Conservation (phyloP, 37 sponge, comb jelly and placozoan genomes). For the Amphimedon queenslandica region DNA sequence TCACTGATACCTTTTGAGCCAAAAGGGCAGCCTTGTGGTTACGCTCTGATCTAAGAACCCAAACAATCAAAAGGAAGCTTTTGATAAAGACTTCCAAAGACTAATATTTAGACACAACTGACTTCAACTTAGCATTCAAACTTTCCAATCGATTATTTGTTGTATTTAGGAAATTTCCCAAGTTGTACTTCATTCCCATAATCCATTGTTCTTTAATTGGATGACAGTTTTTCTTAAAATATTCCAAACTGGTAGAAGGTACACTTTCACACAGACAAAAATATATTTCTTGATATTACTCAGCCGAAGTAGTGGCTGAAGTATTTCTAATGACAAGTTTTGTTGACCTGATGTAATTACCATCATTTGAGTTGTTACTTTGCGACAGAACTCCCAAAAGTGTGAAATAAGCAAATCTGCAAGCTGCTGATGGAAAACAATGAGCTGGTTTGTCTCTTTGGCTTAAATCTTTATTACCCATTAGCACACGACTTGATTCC, state of each 20-base stretch:
- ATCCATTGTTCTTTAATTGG: slow-evolving; percentile 9
- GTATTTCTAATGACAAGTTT: background rate
- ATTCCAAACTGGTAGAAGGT: background rate
- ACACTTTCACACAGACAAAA: background rate
- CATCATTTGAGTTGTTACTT: no score
- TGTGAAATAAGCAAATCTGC: no score
- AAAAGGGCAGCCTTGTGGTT: slow-evolving; percentile 28
- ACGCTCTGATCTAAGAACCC: slow-evolving; percentile 26
- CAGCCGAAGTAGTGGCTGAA: background rate
- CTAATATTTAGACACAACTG: slow-evolving; percentile 13
- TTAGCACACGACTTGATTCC: no score
- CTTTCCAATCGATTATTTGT: slow-evolving; percentile 54
- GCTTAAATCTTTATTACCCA: no score
- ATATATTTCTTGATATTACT: background rate
- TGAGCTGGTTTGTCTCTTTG: no score
- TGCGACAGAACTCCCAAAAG: no score
- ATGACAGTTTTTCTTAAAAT: background rate
- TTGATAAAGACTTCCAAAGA: slow-evolving; percentile 41
- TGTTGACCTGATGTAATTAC: slow-evolving; percentile 3
- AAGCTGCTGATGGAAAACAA: no score
- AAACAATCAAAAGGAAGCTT: slow-evolving; percentile 28
- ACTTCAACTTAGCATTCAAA: slow-evolving; percentile 48
- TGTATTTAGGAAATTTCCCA: slow-evolving; percentile 42
- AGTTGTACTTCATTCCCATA: slow-evolving; percentile 15
- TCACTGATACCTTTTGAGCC: slow-evolving; percentile 25